These are phyloP conservation scores for Halictus rubicundus DNA, from an alignment of 1,140 invertebrate genomes.

Conservation along the genomic window DNA sequence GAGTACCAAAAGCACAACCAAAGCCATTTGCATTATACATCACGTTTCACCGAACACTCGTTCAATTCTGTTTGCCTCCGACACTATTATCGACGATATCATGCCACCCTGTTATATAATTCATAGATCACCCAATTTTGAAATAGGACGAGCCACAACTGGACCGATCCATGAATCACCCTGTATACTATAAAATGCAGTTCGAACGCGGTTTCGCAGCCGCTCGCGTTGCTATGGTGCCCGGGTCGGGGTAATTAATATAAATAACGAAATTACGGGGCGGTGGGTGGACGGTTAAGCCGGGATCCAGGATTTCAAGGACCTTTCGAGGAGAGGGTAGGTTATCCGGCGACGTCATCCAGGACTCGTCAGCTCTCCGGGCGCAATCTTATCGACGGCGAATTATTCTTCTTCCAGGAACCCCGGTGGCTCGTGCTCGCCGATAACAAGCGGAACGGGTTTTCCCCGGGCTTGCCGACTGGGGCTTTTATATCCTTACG, in stretches of 20 bases:
- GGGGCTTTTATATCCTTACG: slow-evolving; percentile 27
- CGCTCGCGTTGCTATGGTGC: not conserved
- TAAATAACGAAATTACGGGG: not conserved
- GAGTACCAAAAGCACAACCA: too few species aligned
- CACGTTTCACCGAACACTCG: too few species aligned
- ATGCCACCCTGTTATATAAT: too few species aligned
- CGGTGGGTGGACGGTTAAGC: not conserved
- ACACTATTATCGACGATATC: too few species aligned
- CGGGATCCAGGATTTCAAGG: not conserved
- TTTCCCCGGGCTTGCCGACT: not conserved
- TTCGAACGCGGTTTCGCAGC: too few species aligned
- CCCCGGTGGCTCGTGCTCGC: not conserved
- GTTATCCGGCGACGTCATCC: not conserved
- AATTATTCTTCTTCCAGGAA: slow-evolving; percentile 40
- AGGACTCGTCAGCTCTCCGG: not conserved
- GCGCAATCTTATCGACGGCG: slow-evolving; percentile 36
- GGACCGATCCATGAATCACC: too few species aligned
- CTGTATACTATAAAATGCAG: too few species aligned
- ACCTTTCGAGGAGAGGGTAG: not conserved
- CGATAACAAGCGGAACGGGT: slow-evolving; percentile 15
- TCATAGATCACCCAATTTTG: too few species aligned
- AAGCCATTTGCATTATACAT: too few species aligned
- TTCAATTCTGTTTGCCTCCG: too few species aligned
- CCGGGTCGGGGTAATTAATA: not conserved
- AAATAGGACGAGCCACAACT: too few species aligned